Conservation (phyloP, 1,140 invertebrate species). For the Drosophila ercepeae region DNA sequence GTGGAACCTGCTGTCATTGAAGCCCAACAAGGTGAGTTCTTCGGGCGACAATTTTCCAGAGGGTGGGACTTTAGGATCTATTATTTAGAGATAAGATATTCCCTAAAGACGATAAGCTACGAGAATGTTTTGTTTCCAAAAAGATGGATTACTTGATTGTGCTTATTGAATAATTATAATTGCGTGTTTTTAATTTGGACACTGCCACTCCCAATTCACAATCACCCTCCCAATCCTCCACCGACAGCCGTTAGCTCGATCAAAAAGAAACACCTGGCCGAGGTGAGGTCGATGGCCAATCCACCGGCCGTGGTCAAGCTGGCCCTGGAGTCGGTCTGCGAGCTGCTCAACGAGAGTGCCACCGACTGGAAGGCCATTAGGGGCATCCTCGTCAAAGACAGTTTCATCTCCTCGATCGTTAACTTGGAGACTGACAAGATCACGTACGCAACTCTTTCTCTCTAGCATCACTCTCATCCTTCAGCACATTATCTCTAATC, state of each 20-base stretch:
- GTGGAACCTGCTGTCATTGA: constrained; percentile 99
- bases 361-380: constrained; percentile 98
- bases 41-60: constrained; percentile 23
- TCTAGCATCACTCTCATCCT: constrained; percentile 72
- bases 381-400: constrained; percentile 97
- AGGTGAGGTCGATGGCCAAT: constrained; percentile 97
- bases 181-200: constrained; percentile 38
- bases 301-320: constrained; percentile 96
- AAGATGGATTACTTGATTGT: not conserved
- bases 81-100: constrained; percentile 34
- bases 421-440: constrained; percentile 98
- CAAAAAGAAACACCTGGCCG: constrained; percentile 97
- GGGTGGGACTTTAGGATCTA: constrained; percentile 25
- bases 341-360: constrained; percentile 93
- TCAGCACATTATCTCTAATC: constrained; percentile 53
- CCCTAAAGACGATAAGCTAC: not conserved
- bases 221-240: constrained; percentile 19
- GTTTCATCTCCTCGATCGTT: constrained; percentile 99
- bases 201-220: constrained; percentile 20
- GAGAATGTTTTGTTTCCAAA: not conserved
- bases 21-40: constrained; percentile 94
- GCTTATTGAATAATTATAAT: constrained; percentile 22
- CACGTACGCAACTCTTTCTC: constrained; percentile 89
- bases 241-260: constrained; percentile 95
- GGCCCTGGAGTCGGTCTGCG: constrained; percentile 97